phyloP scores from a whole-genome alignment of 2,113 vertebrate species.

The Alouatta palliata region DNA sequence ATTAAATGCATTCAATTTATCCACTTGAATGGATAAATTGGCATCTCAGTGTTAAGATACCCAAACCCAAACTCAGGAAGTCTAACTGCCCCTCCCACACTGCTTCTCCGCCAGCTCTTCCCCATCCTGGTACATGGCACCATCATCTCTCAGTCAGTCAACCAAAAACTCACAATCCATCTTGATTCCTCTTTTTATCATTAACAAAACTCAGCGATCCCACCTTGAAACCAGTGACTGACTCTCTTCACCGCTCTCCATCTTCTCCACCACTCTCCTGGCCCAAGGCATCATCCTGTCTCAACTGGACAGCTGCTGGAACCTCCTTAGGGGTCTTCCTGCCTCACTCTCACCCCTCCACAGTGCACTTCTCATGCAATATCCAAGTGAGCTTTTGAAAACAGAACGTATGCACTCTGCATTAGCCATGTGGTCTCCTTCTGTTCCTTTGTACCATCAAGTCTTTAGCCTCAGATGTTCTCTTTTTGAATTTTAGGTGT shows the following conservation, averaged over 20 bases:
- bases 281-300: neutral
- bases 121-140: rapidly evolving
- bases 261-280: neutral
- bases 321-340: neutral
- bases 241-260: neutral
- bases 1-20: neutral
- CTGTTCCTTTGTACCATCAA: neutral
- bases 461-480: neutral
- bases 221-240: neutral
- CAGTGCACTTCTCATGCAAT: too few species aligned
- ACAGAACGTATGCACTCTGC: neutral
- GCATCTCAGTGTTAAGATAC: neutral
- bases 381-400: neutral
- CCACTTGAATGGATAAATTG: neutral
- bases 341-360: neutral
- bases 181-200: neutral
- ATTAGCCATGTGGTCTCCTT: too few species aligned
- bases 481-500: neutral
- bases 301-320: rapidly evolving
- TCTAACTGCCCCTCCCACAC: neutral
- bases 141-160: neutral
- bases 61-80: neutral
- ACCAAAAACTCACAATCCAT: neutral
- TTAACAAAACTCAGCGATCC: neutral
- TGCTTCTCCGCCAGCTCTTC: too few species aligned